Evolutionary conservation across 2,888 invertebrate species (phyloP).

Genomic region (Hybos culiciformis): DNA sequence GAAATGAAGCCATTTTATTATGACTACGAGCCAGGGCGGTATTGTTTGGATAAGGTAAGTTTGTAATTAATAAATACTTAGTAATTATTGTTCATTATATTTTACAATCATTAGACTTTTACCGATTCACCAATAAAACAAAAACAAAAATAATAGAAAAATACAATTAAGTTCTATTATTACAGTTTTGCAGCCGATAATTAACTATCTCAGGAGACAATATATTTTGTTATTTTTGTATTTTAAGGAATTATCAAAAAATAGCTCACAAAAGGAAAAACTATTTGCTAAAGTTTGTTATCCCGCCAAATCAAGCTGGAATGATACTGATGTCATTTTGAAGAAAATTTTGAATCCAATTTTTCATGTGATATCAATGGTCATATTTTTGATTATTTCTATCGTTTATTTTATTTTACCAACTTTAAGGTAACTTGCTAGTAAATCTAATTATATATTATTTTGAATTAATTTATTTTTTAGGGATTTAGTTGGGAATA

Average conservation of each 20-base stretch:
- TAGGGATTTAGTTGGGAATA: slow-evolving; percentile 66
- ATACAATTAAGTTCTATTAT: no score
- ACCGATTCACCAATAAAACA: neutral
- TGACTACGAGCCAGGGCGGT: slow-evolving; percentile 60
- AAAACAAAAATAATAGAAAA: no score
- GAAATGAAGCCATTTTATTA: slow-evolving; percentile 41
- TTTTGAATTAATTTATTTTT: neutral
- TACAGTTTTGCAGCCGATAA: no score
- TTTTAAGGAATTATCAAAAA: slow-evolving; percentile 26
- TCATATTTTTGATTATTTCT: slow-evolving; percentile 55
- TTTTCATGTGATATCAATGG: slow-evolving; percentile 59
- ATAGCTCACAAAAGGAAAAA: slow-evolving; percentile 37
- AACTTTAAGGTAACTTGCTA: slow-evolving; percentile 43
- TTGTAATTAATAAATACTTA: no score
- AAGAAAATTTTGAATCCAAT: slow-evolving; percentile 62
- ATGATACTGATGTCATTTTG: slow-evolving; percentile 57
- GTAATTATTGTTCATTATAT: neutral
- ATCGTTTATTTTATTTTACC: slow-evolving; percentile 73
- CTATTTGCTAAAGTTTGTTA: slow-evolving; percentile 62
- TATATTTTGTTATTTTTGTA: no score
- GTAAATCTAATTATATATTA: neutral
- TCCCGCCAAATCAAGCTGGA: slow-evolving; percentile 58
- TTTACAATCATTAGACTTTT: neutral
- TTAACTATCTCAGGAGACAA: no score
- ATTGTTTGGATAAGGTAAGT: slow-evolving; percentile 65